Percentiles rank a stretch among this genome's conserved stretches.
phyloP scores from a whole-genome alignment of 2,797 vertebrate genomes.

The Rhabdophis nuchalis region DNA sequence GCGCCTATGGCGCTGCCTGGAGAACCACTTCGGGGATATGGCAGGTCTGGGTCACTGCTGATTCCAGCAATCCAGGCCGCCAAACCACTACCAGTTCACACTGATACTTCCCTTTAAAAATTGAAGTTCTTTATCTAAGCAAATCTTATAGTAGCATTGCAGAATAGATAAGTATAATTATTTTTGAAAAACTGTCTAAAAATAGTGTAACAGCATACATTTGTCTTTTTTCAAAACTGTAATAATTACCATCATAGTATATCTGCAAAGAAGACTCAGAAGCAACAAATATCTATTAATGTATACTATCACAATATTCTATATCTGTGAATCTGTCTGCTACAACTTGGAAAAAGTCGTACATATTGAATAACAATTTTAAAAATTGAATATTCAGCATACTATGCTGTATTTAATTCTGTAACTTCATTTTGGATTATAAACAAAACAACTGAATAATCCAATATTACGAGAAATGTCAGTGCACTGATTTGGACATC shows the following conservation, averaged over 20 bases:
- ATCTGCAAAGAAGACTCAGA: background rate
- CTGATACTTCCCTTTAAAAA: background rate
- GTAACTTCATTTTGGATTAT: background rate
- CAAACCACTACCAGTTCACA: too few relatives aligned
- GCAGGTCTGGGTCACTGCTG: too few relatives aligned
- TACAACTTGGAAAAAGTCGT: background rate
- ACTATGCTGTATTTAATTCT: background rate
- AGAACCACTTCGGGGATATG: too few relatives aligned
- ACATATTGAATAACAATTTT: background rate
- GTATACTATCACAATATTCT: background rate
- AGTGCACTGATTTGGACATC: background rate
- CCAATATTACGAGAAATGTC: background rate
- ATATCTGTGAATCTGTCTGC: background rate
- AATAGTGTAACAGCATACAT: background rate
- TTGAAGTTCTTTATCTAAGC: background rate
- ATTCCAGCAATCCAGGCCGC: too few relatives aligned
- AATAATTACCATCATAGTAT: background rate
- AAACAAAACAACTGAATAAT: background rate
- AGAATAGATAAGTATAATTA: background rate
- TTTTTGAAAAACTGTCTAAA: background rate
- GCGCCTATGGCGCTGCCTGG: too few relatives aligned
- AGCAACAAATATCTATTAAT: background rate
- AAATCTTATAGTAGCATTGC: background rate
- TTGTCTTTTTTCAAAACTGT: background rate
- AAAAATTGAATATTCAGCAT: background rate